Evolutionary conservation across 2,888 invertebrate species (phyloP), one percentile per base, ranked within the genome.

Genomic region (Congeria kusceri): DNA sequence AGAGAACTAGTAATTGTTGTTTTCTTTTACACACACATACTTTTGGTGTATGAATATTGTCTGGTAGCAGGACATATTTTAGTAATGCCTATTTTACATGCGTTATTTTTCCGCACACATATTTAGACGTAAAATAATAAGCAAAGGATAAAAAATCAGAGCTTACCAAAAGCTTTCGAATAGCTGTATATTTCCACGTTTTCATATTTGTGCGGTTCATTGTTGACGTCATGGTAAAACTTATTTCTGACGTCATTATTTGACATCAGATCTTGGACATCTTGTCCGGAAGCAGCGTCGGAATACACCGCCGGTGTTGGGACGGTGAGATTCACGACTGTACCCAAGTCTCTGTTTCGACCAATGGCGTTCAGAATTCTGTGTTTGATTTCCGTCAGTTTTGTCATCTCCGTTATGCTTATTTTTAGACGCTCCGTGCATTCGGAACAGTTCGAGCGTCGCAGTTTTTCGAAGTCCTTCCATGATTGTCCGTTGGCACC

Each of bases 331-430:
- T 56, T 56, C n/a, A 3, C 20, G 5, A 25, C 23, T 1, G 44
- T 11, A 0, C 7, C n/a, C 18, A 29, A 0, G 46, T 44, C 7
- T n/a, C 64, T 13, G n/a, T 58, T 65, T 64, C 69, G 70, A 13
- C 77, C 75, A 28, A 78, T 65, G 32, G 81, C 81, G 53, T 71
- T 75, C 23, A 78, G 61, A 29, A 82, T 82, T 32, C 69, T 71
- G 57, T 82, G 68, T 62, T 75, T 77, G 7, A 82, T 82, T 13
- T 71, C 57, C 4, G 75, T 72, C n/a, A 82, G 47, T 29, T 77
- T 39, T 4, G 81, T 77, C 11, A 82, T 47, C 25, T 82, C 68
- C 23, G 68, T 68, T 0, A 74, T 72, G 47, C 65, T 71, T 18
- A 61, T 46, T 39, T 63, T 32, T 5, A 78, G 44, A 46, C 47